Conservation (phyloP, 1,140 invertebrate species). For the Drosophila repleta region DNA sequence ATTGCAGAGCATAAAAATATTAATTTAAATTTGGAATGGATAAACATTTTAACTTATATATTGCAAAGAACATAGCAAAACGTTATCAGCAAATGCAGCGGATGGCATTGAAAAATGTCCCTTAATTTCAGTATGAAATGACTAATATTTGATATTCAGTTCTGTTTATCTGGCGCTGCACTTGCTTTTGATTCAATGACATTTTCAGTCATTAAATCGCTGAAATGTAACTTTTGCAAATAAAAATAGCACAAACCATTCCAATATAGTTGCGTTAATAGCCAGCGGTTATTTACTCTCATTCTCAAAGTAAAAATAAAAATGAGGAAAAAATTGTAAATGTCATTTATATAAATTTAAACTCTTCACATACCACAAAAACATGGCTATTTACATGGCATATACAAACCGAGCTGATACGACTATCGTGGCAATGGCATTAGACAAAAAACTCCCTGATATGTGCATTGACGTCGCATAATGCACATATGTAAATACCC, state of each 20-base stretch:
- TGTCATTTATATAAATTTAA: constrained; percentile 27
- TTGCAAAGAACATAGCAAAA: constrained; percentile 37
- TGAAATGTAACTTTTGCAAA: constrained; percentile 51
- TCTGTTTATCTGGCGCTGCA: constrained; percentile 35
- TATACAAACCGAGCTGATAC: constrained; percentile 34
- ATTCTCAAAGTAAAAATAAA: not conserved
- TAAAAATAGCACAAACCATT: constrained; percentile 7
- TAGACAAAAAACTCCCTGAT: constrained; percentile 22
- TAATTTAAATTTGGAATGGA: constrained; percentile 6
- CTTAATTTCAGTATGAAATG: constrained; percentile 52
- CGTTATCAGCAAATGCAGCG: constrained; percentile 58
- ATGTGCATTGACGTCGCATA: not conserved
- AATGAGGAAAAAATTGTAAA: constrained; percentile 15
- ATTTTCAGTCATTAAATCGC: constrained; percentile 53
- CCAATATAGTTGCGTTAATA: constrained; percentile 42
- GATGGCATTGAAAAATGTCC: constrained; percentile 28
- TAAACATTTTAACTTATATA: constrained; percentile 50
- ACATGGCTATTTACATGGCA: constrained; percentile 47
- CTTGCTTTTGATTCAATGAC: constrained; percentile 42
- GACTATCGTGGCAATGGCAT: constrained; percentile 39
- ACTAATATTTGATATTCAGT: constrained; percentile 50
- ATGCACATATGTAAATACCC: constrained; percentile 9
- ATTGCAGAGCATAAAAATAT: not conserved
- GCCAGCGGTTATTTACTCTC: constrained; percentile 27
- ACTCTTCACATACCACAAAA: constrained; percentile 40